A percentile compares a stretch with the other conserved stretches of the same genome.
Conservation (phyloP, 1,140 invertebrate species). For the Pachypeltis micranthus region DNA sequence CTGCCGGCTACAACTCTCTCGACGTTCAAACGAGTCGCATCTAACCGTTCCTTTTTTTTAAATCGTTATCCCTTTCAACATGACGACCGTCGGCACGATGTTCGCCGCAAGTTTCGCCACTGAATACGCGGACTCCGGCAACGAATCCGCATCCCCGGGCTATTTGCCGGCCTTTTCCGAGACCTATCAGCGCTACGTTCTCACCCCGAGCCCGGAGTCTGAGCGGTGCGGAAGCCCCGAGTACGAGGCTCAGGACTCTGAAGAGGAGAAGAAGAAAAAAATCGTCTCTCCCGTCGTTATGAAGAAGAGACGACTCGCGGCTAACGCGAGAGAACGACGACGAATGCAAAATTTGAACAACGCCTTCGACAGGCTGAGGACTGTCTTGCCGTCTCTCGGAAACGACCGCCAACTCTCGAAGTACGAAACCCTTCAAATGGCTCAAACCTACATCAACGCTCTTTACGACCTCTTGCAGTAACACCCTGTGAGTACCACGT, state of each 20-base stretch:
- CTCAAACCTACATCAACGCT: constrained; percentile 86
- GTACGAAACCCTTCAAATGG: constrained; percentile 95
- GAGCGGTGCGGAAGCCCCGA: neutral
- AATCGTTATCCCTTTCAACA: neutral
- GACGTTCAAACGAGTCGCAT: no score
- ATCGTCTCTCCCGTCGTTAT: constrained; percentile 61
- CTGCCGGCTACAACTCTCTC: no score
- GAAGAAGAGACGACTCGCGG: constrained; percentile 69
- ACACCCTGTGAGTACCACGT: no score
- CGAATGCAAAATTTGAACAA: constrained; percentile 91
- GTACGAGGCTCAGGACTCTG: neutral
- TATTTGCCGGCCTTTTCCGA: constrained; percentile 10
- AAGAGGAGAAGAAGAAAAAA: constrained; percentile 9
- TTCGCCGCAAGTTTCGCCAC: neutral
- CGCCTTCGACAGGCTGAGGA: constrained; percentile 80
- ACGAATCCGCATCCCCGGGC: constrained; percentile 7
- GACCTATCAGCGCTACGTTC: constrained; percentile 12
- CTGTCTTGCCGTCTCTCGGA: constrained; percentile 78
- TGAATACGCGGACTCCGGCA: constrained; percentile 1
- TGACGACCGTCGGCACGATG: constrained; percentile 1
- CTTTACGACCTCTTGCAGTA: constrained; percentile 69
- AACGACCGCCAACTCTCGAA: constrained; percentile 89
- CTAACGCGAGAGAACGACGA: constrained; percentile 81
- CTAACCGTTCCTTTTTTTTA: neutral
- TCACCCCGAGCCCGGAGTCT: constrained; percentile 5